Percentiles rank a stretch among this genome's conserved stretches.
Conservation (phyloP, 2,113 vertebrate genomes). For the Struthidea cinerea region DNA sequence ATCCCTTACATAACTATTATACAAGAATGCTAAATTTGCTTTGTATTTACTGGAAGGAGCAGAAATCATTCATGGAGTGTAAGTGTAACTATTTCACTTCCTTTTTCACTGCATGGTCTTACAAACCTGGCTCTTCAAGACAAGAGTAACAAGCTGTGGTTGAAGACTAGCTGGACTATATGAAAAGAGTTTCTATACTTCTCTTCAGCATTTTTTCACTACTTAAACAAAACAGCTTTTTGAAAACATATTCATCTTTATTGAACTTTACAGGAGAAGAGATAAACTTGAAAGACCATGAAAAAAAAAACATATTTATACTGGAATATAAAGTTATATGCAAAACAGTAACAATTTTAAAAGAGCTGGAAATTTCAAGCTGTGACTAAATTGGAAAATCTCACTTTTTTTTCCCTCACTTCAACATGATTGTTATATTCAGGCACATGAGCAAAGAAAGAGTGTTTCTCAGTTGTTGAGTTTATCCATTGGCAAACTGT, state of each 20-base stretch:
- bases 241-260: neutral
- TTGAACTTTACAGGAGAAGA: neutral
- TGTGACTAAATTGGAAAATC: neutral
- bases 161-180: neutral
- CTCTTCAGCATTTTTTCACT: neutral
- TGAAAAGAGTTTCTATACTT: neutral
- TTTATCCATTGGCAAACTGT: neutral
- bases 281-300: neutral
- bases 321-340: neutral
- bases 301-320: neutral
- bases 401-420: neutral
- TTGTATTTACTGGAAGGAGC: neutral
- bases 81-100: neutral
- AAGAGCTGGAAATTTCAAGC: neutral
- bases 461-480: neutral
- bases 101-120: neutral
- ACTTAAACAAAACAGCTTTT: neutral
- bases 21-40: neutral
- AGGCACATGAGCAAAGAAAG: neutral
- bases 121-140: neutral
- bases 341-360: neutral
- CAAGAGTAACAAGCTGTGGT: neutral
- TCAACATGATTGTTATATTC: neutral
- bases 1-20: neutral
- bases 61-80: neutral